Evolutionary conservation across 2,113 vertebrate genomes (phyloP).

Genomic region (Eolophus roseicapilla): DNA sequence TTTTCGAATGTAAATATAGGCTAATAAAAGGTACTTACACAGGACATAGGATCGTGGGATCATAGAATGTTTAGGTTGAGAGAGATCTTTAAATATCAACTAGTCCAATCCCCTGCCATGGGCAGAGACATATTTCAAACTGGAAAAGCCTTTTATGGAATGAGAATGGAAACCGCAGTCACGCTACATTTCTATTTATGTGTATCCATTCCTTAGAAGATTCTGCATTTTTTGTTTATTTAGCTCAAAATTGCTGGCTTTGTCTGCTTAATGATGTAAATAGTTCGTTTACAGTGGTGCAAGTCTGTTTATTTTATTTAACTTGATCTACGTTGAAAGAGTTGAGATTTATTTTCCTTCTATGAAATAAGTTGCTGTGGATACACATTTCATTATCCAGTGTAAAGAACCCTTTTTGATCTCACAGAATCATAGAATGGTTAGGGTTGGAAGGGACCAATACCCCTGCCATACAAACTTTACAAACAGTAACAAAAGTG

Average conservation of each 20-base stretch:
- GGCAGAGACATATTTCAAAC: neutral
- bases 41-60: neutral
- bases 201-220: neutral
- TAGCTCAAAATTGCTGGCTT: neutral
- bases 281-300: neutral
- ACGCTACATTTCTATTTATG: neutral
- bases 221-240: neutral
- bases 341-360: neutral
- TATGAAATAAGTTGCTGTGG: neutral
- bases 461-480: neutral
- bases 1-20: neutral
- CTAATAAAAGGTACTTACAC: conserved; percentile 30
- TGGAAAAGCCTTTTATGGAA: neutral
- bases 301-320: neutral
- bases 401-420: neutral
- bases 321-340: neutral
- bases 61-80: neutral
- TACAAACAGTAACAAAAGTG: neutral
- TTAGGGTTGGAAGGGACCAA: neutral
- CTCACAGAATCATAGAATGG: neutral
- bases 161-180: neutral
- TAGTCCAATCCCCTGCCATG: neutral
- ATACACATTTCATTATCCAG: neutral
- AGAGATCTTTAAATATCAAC: neutral
- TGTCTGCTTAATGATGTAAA: neutral